A percentile compares a stretch with the other conserved stretches of the same genome.
Evolutionary conservation across 2,797 vertebrate genomes (phyloP).

Genomic region (Buphagus erythrorhynchus): DNA sequence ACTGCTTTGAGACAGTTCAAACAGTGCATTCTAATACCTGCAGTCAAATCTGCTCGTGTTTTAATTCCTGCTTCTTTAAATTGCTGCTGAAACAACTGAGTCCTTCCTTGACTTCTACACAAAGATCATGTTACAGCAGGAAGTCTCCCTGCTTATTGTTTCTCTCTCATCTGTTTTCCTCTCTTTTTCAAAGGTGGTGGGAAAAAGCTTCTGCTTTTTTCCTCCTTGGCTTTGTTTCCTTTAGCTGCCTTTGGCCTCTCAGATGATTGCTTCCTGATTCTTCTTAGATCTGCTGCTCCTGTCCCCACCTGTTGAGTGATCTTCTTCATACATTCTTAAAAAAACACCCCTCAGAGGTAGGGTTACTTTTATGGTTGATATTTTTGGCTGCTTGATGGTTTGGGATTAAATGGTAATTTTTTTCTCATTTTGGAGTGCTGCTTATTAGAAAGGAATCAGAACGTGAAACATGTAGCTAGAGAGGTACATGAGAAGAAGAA

Average conservation of each 20-base stretch:
- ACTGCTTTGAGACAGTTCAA: background rate
- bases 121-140: background rate
- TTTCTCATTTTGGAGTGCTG: background rate
- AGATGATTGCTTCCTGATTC: constrained; percentile 50
- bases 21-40: background rate
- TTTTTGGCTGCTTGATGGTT: background rate
- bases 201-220: constrained; percentile 24
- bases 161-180: background rate
- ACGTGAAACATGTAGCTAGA: background rate
- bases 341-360: constrained; percentile 66
- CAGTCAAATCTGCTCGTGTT: background rate
- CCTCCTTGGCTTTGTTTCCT: constrained; percentile 44
- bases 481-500: background rate
- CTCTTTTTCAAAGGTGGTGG: constrained; percentile 13
- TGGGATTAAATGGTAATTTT: background rate
- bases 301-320: constrained; percentile 45
- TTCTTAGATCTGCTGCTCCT: constrained; percentile 49
- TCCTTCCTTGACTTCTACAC: background rate
- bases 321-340: constrained; percentile 36
- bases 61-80: background rate
- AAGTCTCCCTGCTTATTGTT: background rate
- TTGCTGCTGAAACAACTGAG: background rate
- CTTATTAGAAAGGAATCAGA: background rate
- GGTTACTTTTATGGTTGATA: background rate
- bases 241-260: constrained; percentile 46